Evolutionary conservation across 2,888 invertebrate species (phyloP).

Genomic region (Magallana nippona): DNA sequence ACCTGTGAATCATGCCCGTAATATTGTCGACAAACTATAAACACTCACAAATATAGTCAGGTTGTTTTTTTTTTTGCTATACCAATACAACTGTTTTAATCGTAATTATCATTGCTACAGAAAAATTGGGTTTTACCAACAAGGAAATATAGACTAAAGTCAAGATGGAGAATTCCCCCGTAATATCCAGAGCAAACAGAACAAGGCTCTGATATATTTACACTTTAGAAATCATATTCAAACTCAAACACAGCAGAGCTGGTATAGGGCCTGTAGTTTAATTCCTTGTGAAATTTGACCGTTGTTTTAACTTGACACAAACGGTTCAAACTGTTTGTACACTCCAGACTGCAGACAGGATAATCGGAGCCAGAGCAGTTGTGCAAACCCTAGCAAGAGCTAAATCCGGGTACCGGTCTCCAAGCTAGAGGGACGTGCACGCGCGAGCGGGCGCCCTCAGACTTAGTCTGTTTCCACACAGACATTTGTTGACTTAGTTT

Average conservation of each 20-base stretch:
- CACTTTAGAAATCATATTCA: slow-evolving; percentile 22
- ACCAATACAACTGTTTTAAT: neutral
- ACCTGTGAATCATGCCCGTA: slow-evolving; percentile 18
- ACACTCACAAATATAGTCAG: neutral
- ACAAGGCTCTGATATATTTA: slow-evolving; percentile 12
- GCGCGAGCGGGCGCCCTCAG: neutral
- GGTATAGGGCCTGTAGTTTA: slow-evolving; percentile 3
- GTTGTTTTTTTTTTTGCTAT: neutral
- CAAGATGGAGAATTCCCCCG: slow-evolving; percentile 18
- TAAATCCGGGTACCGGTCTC: slow-evolving; percentile 15
- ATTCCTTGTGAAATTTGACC: slow-evolving; percentile 25
- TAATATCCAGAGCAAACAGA: slow-evolving; percentile 13
- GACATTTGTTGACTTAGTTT: slow-evolving; percentile 21
- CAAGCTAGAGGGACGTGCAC: slow-evolving; percentile 11
- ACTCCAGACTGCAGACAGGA: slow-evolving; percentile 9
- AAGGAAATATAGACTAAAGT: slow-evolving; percentile 10
- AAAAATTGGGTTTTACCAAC: neutral
- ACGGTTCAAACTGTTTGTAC: neutral
- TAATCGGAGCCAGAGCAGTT: slow-evolving; percentile 2
- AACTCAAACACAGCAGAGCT: neutral
- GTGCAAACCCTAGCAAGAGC: slow-evolving; percentile 16
- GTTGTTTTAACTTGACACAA: slow-evolving; percentile 30
- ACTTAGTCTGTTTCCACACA: slow-evolving; percentile 12
- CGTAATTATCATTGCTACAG: slow-evolving; percentile 1
- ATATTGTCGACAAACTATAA: slow-evolving; percentile 22